Percentiles rank a stretch among this genome's conserved stretches.
Conservation (phyloP, 2,888 invertebrate genomes). For the Tetramorium bicarinatum region DNA sequence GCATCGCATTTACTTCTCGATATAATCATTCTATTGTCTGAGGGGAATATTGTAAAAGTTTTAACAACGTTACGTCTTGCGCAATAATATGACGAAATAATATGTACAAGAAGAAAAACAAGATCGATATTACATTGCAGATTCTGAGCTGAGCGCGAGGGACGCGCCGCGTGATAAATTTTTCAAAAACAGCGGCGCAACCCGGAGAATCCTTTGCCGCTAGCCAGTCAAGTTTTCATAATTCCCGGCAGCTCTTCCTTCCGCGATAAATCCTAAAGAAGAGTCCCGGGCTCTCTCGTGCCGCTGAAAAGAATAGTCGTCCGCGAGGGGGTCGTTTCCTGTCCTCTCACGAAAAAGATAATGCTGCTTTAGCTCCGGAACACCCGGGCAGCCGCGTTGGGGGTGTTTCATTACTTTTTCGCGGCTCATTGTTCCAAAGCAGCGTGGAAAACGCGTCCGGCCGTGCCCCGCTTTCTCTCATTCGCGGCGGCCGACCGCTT, state of each 20-base stretch:
- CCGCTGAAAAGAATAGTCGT: constrained; percentile 69
- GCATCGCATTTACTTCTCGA: constrained; percentile 16
- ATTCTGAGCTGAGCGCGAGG: background rate
- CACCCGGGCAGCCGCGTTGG: constrained; percentile 54
- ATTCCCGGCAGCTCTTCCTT: constrained; percentile 59
- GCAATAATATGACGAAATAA: background rate
- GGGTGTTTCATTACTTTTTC: constrained; percentile 76
- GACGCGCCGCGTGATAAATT: constrained; percentile 25
- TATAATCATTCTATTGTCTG: constrained; percentile 20
- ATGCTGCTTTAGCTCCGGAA: constrained; percentile 74
- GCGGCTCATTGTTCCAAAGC: constrained; percentile 74
- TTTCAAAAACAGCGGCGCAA: constrained; percentile 24
- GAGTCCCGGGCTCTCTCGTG: constrained; percentile 59
- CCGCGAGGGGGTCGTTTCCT: constrained; percentile 66
- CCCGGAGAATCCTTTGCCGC: constrained; percentile 45
- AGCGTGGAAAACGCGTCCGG: constrained; percentile 69
- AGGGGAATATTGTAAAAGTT: background rate
- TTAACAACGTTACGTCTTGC: background rate
- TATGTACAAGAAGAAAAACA: background rate
- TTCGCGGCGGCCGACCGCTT: constrained; percentile 47
- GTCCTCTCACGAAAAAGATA: constrained; percentile 71
- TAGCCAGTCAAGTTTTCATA: constrained; percentile 66
- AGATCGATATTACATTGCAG: constrained; percentile 3
- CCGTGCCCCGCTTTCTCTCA: constrained; percentile 47
- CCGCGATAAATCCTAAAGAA: constrained; percentile 64